Evolutionary conservation across 2,888 invertebrate genomes (phyloP).

Genomic region (Leptarthrus brevirostris): DNA sequence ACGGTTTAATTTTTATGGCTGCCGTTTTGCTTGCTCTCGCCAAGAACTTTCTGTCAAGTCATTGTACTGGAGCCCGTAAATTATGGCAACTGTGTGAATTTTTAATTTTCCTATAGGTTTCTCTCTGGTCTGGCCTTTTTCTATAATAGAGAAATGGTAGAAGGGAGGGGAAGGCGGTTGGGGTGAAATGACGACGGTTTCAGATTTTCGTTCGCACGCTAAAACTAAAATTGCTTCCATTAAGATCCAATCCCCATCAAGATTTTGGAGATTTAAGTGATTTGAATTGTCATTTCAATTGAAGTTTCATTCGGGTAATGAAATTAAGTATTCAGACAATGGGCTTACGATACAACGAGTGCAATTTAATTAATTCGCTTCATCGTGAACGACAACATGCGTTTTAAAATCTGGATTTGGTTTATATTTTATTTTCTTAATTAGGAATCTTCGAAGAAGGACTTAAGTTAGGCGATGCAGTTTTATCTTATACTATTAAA

Average conservation of each 20-base stretch:
- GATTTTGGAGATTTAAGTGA: conserved; percentile 38
- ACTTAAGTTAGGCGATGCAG: no score
- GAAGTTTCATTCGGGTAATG: conserved; percentile 34
- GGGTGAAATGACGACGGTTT: not conserved
- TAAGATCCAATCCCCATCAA: conserved; percentile 46
- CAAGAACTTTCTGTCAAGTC: conserved; percentile 43
- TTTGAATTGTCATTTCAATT: conserved; percentile 27
- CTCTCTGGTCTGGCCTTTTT: not conserved
- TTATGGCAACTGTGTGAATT: conserved; percentile 47
- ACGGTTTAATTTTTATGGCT: conserved; percentile 46
- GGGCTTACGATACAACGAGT: not conserved
- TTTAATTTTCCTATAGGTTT: conserved; percentile 46
- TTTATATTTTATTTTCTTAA: no score
- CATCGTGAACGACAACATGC: no score
- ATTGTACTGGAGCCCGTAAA: conserved; percentile 39
- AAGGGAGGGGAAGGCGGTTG: not conserved
- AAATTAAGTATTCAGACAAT: conserved; percentile 19
- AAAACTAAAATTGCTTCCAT: conserved; percentile 23
- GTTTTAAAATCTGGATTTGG: no score
- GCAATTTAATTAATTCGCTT: conserved; percentile 23
- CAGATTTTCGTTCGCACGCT: not conserved
- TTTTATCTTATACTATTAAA: no score
- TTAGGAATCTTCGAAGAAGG: no score
- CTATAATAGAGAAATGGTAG: not conserved
- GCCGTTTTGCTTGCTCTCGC: conserved; percentile 34